Evolutionary conservation across 1,140 invertebrate genomes (phyloP), one percentile per base, ranked within the genome.

Genomic region (Conus ventricosus): DNA sequence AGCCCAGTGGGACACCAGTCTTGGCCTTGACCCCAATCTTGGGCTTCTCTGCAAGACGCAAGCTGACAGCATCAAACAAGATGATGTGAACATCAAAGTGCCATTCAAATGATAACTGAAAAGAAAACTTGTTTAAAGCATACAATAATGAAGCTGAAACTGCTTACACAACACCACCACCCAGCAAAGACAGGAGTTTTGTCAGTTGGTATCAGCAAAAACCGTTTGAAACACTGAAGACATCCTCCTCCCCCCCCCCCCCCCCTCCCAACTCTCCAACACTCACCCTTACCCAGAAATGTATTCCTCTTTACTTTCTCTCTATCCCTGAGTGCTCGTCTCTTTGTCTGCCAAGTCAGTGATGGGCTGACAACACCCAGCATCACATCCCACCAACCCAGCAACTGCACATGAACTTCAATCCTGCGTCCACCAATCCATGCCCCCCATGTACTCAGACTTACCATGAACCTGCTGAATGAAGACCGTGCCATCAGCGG

Each of bases 381-480:
- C 39, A 60, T 60, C 57, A 4, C 15, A 60, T 11, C 57, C 15
- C 57, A 60, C 8, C 57, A 60, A 60, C 15, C 57, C 5, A 60
- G 15, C 8, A 60, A 11, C 15, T 60, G 15, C 57, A 60, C 5
- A 60, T 60, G 15, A 60, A 60, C 15, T 71, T 71, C 23, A 71
- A 7, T 71, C 11, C 11, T 17, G 13, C 4, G 23, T 17, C 20
- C 20, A 7, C 6, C 67, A 71, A n/a, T 20, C 11, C 20, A 17
- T n/a, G 6, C 20, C 67, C 20, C 7, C 13, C 67, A 71, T 71
- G 20, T 23, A 71, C 20, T 23, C 20, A 17, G 13, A n/a, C 60
- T 81, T 90, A 94, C 94, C 93, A 92, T 90, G 91, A 84, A 89
- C 87, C 85, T 90, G 90, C 84, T 93, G 90, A 57, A 94, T 94